Percentiles rank a stretch among this genome's conserved stretches.
Evolutionary conservation across 2,113 vertebrate genomes (phyloP).

Genomic region (Neotoma lepida): DNA sequence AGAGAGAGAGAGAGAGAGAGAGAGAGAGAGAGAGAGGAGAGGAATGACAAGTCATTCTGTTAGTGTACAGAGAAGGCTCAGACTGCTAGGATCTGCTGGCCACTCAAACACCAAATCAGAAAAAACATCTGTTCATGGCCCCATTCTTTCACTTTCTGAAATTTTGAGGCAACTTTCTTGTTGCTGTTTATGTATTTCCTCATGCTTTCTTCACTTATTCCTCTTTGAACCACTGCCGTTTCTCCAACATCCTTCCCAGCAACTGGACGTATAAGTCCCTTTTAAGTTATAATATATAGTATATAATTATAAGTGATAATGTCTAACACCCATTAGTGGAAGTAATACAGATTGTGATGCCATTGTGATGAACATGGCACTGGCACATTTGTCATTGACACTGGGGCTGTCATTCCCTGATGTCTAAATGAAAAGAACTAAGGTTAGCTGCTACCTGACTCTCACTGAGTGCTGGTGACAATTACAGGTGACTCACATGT

Average conservation of each 20-base stretch:
- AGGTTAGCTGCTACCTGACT: fast-evolving
- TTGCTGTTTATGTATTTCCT: not conserved
- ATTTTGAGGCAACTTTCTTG: not conserved
- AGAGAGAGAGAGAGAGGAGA: not conserved
- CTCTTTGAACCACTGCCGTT: not conserved
- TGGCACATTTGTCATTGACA: fast-evolving
- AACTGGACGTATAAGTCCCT: not conserved
- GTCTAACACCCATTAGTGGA: not conserved
- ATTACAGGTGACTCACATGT: fast-evolving
- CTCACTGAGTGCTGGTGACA: fast-evolving
- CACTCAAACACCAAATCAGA: not conserved
- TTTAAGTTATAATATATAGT: not conserved
- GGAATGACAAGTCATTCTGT: not conserved
- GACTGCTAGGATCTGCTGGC: not conserved
- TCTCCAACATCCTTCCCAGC: not conserved
- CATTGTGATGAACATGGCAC: fast-evolving
- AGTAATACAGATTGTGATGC: not conserved
- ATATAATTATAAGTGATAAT: not conserved
- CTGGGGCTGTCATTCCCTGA: fast-evolving
- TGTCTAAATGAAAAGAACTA: not conserved
- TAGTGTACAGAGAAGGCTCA: fast-evolving
- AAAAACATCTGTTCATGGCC: too few species aligned
- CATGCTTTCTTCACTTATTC: not conserved
- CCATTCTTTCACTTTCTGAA: not conserved
- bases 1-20: not conserved